A percentile compares a stretch with the other conserved stretches of the same genome.
Evolutionary conservation across 2,888 invertebrate genomes (phyloP).

Genomic region (Eupithecia inturbata): DNA sequence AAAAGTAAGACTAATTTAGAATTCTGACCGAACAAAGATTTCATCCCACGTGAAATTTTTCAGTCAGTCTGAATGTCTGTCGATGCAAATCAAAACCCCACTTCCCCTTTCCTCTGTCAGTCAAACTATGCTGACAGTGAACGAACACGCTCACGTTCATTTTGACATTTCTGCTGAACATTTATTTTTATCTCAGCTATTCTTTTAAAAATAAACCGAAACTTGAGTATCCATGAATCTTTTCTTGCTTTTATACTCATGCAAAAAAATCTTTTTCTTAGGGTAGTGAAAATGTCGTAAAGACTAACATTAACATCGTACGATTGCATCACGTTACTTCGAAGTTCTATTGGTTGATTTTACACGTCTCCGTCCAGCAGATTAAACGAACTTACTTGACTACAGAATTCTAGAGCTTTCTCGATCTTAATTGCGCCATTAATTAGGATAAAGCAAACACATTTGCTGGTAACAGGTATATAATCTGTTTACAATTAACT

Average conservation of each 20-base stretch:
- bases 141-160: neutral
- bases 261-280: neutral
- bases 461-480: constrained; percentile 35
- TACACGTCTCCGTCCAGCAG: neutral
- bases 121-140: constrained; percentile 6
- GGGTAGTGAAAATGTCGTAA: neutral
- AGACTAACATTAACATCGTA: neutral
- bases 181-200: constrained; percentile 5
- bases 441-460: constrained; percentile 38
- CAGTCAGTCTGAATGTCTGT: neutral
- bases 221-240: neutral
- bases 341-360: constrained; percentile 6
- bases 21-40: neutral
- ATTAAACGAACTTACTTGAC: constrained; percentile 6
- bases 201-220: neutral
- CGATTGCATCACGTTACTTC: neutral
- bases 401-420: constrained; percentile 35
- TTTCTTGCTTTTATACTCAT: neutral
- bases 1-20: too few species aligned
- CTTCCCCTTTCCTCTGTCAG: constrained; percentile 1
- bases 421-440: constrained; percentile 39
- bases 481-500: constrained; percentile 38
- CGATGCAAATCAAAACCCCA: constrained; percentile 10
- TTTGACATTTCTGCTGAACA: neutral
- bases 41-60: neutral